Conservation (phyloP, 2,797 vertebrate species). For the Fringilla coelebs region DNA sequence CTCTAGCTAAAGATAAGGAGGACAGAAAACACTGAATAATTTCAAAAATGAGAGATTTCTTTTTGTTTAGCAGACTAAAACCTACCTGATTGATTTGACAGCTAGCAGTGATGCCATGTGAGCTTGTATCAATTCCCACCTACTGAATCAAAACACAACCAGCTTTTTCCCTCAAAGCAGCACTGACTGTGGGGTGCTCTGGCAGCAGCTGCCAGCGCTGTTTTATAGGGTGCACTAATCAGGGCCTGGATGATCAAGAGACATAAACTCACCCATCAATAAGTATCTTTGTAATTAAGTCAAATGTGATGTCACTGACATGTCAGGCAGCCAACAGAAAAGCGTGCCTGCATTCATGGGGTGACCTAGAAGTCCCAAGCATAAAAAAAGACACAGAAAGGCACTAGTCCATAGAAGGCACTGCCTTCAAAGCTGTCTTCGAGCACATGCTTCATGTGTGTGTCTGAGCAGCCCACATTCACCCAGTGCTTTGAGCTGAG, state of each 20-base stretch:
- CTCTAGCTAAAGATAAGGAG: neutral
- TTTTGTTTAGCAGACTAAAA: neutral
- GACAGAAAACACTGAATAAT: neutral
- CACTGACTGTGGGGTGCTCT: neutral
- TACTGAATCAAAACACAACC: neutral
- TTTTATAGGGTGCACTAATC: neutral
- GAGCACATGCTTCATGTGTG: neutral
- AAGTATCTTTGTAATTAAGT: neutral
- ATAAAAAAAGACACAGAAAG: neutral
- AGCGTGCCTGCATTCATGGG: neutral
- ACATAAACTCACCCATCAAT: neutral
- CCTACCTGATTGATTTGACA: neutral
- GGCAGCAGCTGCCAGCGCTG: neutral
- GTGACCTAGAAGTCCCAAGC: neutral
- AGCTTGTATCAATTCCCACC: neutral
- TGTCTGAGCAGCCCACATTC: fast-evolving
- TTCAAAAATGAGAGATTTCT: neutral
- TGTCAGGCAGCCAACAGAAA: neutral
- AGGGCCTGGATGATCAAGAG: neutral
- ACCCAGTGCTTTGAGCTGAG: neutral
- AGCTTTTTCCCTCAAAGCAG: neutral
- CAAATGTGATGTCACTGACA: fast-evolving
- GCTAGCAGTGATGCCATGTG: fast-evolving
- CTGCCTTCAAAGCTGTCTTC: neutral
- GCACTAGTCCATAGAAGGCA: neutral